Evolutionary conservation across 1,140 invertebrate species (phyloP).

Genomic region (Drosophila erecta): DNA sequence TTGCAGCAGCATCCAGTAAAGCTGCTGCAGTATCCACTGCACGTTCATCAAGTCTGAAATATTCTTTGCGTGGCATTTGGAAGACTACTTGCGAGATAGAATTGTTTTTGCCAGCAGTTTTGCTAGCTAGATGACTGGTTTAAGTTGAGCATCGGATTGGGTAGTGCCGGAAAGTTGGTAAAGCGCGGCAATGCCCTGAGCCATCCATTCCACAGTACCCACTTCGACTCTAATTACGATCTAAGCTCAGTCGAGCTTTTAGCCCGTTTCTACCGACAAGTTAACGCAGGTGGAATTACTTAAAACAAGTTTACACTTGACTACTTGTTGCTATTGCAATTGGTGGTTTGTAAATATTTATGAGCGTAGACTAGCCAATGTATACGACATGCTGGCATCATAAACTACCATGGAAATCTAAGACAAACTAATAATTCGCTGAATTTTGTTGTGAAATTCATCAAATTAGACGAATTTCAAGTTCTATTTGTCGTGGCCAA

Average conservation of each 20-base stretch:
- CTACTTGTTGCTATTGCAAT: slow-evolving; percentile 43
- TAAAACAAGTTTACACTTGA: slow-evolving; percentile 62
- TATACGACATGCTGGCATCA: slow-evolving; percentile 40
- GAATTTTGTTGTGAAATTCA: slow-evolving; percentile 68
- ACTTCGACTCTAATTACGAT: slow-evolving; percentile 62
- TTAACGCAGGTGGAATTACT: slow-evolving; percentile 25
- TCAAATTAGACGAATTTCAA: slow-evolving; percentile 70
- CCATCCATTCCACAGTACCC: slow-evolving; percentile 14
- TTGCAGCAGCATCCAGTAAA: slow-evolving; percentile 22
- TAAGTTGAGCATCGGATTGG: slow-evolving; percentile 33
- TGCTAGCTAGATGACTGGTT: slow-evolving; percentile 50
- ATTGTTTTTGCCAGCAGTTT: slow-evolving; percentile 45
- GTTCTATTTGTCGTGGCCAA: slow-evolving; percentile 59
- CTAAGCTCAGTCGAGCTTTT: slow-evolving; percentile 31
- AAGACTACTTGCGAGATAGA: slow-evolving; percentile 72
- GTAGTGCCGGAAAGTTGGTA: slow-evolving; percentile 50
- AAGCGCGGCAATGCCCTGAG: slow-evolving; percentile 68
- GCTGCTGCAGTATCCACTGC: slow-evolving; percentile 50
- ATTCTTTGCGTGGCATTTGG: slow-evolving; percentile 77
- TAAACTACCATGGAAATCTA: slow-evolving; percentile 52
- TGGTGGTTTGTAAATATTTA: slow-evolving; percentile 71
- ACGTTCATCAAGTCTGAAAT: slow-evolving; percentile 77
- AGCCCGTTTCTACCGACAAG: slow-evolving; percentile 14
- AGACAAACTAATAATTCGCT: slow-evolving; percentile 70
- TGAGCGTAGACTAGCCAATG: slow-evolving; percentile 38